Conservation (phyloP, 1,140 invertebrate genomes). For the Drosophila cardini region DNA sequence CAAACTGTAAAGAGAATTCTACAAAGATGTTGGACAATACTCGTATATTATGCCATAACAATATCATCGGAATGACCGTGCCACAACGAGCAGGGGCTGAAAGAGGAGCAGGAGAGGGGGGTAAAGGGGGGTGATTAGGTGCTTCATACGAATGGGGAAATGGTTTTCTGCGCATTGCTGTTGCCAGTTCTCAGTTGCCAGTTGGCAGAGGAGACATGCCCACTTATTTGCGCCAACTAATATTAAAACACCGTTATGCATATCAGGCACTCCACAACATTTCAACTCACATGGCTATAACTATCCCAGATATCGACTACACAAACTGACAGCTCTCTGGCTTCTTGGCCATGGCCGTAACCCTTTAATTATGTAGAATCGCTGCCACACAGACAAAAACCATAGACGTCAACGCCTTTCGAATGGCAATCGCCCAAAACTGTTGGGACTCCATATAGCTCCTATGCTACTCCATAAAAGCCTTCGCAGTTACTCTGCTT, state of each 20-base stretch:
- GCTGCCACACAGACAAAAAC: constrained; percentile 29
- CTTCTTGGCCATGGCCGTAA: constrained; percentile 72
- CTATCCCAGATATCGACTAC: constrained; percentile 51
- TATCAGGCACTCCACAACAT: constrained; percentile 64
- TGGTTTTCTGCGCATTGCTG: constrained; percentile 37
- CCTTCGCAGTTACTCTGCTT: neutral
- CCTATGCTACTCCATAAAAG: constrained; percentile 41
- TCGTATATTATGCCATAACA: constrained; percentile 72
- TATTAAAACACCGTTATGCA: constrained; percentile 81
- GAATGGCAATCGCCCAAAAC: constrained; percentile 65
- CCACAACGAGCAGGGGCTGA: constrained; percentile 3
- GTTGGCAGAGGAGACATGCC: constrained; percentile 60
- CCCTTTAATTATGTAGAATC: constrained; percentile 73
- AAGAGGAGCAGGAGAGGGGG: neutral
- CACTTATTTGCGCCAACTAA: constrained; percentile 79
- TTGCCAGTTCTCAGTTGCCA: constrained; percentile 15
- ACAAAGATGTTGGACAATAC: constrained; percentile 6
- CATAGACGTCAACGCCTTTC: constrained; percentile 74
- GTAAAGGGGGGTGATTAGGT: too few species aligned
- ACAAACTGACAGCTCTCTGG: constrained; percentile 42
- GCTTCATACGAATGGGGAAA: constrained; percentile 16
- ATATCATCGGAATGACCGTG: constrained; percentile 66
- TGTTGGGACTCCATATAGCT: constrained; percentile 40
- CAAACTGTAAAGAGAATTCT: constrained; percentile 27
- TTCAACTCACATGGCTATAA: constrained; percentile 45